phyloP scores from a whole-genome alignment of 1,140 invertebrate species.

The Amphibalanus amphitrite region DNA sequence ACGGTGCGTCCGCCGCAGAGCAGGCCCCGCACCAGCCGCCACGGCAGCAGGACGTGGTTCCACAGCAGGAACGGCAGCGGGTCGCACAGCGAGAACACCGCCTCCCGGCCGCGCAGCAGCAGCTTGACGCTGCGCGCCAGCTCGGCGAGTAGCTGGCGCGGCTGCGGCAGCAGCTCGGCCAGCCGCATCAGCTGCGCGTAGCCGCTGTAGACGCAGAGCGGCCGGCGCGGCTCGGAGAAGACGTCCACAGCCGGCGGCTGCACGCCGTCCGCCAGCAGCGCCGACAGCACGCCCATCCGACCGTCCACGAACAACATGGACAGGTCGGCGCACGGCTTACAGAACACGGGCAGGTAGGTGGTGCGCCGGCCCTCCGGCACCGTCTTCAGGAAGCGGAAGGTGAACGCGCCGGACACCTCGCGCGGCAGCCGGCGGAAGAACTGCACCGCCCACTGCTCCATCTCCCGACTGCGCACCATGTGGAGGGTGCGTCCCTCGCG shows the following conservation, averaged over 20 bases:
- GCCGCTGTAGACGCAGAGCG: background rate
- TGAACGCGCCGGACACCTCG: constrained; percentile 1
- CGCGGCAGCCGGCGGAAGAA: background rate
- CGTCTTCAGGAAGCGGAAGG: constrained; percentile 3
- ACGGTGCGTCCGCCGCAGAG: background rate
- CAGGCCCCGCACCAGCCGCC: background rate
- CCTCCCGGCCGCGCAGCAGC: background rate
- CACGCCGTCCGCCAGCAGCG: background rate
- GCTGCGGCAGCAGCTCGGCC: background rate
- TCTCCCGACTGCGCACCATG: background rate
- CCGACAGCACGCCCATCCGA: background rate
- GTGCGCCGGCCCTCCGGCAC: constrained; percentile 2
- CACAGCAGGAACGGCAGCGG: background rate
- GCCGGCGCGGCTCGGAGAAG: background rate
- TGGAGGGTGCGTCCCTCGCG: background rate
- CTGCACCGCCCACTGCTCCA: constrained; percentile 4
- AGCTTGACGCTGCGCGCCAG: background rate
- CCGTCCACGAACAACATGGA: background rate
- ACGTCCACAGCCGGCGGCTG: background rate
- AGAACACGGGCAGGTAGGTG: background rate
- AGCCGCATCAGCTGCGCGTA: background rate
- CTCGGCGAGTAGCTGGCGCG: background rate
- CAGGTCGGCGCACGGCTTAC: background rate
- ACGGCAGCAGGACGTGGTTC: background rate
- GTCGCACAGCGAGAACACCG: constrained; percentile 1